Evolutionary conservation across 1,140 invertebrate species (phyloP), one percentile per base, ranked within the genome.

Genomic region (Drosophila nigrodunni): DNA sequence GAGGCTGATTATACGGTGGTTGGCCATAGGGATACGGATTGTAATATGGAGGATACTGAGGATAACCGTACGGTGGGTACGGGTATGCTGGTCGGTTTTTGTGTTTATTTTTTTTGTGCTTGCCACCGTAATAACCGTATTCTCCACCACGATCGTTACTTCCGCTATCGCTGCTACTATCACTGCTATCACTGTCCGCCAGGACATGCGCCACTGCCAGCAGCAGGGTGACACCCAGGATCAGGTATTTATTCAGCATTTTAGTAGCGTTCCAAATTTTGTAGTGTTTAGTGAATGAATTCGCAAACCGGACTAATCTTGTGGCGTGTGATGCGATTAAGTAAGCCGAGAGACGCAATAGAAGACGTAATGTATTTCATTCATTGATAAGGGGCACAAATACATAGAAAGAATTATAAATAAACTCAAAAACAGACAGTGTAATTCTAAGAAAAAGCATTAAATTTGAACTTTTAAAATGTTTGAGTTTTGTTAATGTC

Each of bases 51-150:
- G 59, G 34, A 50, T 61, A 82, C 0, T 10, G 35, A 1, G 65
- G 55, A 35, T 67, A 49, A 6, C n/a, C 47, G 35, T 52, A 59
- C 8, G 37, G 59, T 8, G 60, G 46, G 4, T 11, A 21, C 0
- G 70, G 52, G 49, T 88, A 82, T 0, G 61, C 76, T 1, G 82
- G 80, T 46, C 82, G 55, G 41, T 86, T 86, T 34, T 86, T 86
- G 47, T 82, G 72, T 58, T 82, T 15, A 15, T 15, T 82, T 8
- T 77, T 50, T 21, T 78, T 75, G 8, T 81, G 61, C 30, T 74
- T 64, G 7, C 59, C 54, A 1, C 11, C 18, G 2, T 44, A 65
- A 35, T 59, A 2, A 1, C 52, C 15, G 44, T 7, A 18, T n/a
- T 82, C 75, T 7, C 75, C 71, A 11, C 74, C 68, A 0, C 5